Conservation (phyloP, 1,140 invertebrate genomes). For the Lordiphosa collinella region DNA sequence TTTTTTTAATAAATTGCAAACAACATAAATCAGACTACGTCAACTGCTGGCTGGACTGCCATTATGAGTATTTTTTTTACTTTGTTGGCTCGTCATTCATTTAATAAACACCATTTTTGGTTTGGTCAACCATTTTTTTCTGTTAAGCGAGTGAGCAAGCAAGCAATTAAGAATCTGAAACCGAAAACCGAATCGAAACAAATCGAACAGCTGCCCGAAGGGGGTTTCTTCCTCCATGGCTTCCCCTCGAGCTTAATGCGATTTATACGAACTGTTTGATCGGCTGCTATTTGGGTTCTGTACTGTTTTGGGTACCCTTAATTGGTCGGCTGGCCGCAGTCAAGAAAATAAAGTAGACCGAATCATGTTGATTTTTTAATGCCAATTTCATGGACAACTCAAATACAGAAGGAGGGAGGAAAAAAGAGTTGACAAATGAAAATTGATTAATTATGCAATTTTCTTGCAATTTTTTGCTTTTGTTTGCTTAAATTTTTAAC, state of each 20-base stretch:
- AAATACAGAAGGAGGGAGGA: constrained; percentile 26
- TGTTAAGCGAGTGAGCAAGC: constrained; percentile 55
- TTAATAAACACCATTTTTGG: constrained; percentile 75
- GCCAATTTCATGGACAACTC: constrained; percentile 75
- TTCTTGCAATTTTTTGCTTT: constrained; percentile 9
- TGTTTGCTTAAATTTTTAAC: constrained; percentile 74
- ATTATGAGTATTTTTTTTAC: constrained; percentile 31
- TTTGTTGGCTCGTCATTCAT: constrained; percentile 43
- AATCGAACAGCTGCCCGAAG: constrained; percentile 59
- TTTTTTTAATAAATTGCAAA: constrained; percentile 63
- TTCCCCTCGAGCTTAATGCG: constrained; percentile 55
- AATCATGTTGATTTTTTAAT: constrained; percentile 56
- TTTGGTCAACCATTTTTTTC: constrained; percentile 71
- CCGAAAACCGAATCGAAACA: constrained; percentile 53
- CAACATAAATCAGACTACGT: constrained; percentile 61
- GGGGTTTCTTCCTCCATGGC: neutral
- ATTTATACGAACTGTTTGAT: constrained; percentile 71
- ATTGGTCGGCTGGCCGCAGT: constrained; percentile 73
- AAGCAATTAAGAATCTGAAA: constrained; percentile 57
- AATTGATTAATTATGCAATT: constrained; percentile 69
- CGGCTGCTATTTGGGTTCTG: constrained; percentile 7
- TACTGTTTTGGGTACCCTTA: constrained; percentile 53
- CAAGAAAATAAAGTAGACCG: constrained; percentile 71
- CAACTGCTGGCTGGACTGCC: constrained; percentile 33
- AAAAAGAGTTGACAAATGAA: neutral